Base-by-base conservation (phyloP, 2,113 vertebrate genomes). In the Cricetomys ansorgei region DNA sequence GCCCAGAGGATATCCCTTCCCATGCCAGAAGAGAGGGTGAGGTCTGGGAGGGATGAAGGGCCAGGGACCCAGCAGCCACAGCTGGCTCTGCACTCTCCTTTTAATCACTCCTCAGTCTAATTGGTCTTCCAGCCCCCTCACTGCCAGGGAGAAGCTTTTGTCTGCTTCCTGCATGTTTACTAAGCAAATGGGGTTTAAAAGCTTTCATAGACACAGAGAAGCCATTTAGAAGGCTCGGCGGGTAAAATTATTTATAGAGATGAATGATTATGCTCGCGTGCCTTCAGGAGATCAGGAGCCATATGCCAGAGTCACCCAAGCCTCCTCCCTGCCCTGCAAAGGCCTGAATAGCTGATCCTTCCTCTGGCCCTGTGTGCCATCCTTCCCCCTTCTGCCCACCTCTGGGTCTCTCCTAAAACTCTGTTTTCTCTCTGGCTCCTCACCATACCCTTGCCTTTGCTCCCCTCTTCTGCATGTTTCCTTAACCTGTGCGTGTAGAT, bases 231-330 rank as follows among this genome's bases (percentile, higher is more conserved):
- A 98, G 92, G 95, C 96, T 98, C 64, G 40, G 69, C 57, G 92
- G 97, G 95, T 98, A 76, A 97, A 98, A 98, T 98, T 98, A 98
- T 97, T 98, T 98, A 93, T 97, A 96, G 97, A 98, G 97, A 98
- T 98, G 96, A 98, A 97, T 96, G 97, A 97, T 96, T 91, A 96
- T 98, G 86, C 96, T 97, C 67, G 48, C 5, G 2, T 73, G 98
- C 97, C 98, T 98, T 94, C 95, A 97, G 98, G 96, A 98, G 86
- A 31, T 11, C 95, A 96, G 94, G 83, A 97, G 92, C 98, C 97
- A 92, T 97, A 95, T 96, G 97, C 92, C 43, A 4, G 0, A 0
- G 12, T 13, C 0, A 25, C 72, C 62, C 3, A 40, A 7, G 37
- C 23, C 67, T 31, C 57, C 85, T 69, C 37, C 1, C 34, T 34